These are phyloP conservation scores for Marisa cornuarietis DNA, from an alignment of 1,140 invertebrate species.

Conservation along the genomic window DNA sequence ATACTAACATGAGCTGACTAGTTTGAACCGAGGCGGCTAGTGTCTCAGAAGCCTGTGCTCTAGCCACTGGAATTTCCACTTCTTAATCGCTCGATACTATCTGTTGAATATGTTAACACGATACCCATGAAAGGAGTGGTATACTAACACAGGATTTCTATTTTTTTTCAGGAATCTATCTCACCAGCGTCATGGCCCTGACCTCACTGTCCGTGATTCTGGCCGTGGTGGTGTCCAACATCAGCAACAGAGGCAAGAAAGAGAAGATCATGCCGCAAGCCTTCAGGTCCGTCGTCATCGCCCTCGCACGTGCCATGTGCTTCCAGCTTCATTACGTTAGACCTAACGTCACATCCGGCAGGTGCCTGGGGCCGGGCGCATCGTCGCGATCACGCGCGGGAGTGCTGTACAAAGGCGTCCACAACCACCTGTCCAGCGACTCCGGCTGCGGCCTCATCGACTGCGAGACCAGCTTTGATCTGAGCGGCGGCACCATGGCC, in stretches of 20 bases:
- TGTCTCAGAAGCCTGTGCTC: too few relatives aligned
- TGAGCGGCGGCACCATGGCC: neutral
- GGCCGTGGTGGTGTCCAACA: conserved; percentile 61
- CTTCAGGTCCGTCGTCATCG: conserved; percentile 27
- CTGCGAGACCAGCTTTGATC: conserved; percentile 39
- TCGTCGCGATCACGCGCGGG: neutral
- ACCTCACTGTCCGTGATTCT: conserved; percentile 65
- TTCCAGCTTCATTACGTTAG: conserved; percentile 40
- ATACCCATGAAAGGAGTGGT: neutral
- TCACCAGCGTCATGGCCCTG: conserved; percentile 63
- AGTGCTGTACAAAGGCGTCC: conserved; percentile 22
- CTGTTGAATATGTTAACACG: too few relatives aligned
- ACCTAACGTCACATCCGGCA: neutral
- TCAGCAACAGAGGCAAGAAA: conserved; percentile 44
- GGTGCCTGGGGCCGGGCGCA: neutral
- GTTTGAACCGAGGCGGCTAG: too few relatives aligned
- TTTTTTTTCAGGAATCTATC: conserved; percentile 61
- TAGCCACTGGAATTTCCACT: too few relatives aligned
- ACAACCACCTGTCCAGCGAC: conserved; percentile 41
- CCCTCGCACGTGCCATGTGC: conserved; percentile 41
- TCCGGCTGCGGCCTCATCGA: conserved; percentile 53
- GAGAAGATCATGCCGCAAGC: conserved; percentile 43
- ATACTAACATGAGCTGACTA: too few relatives aligned
- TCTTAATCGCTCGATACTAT: too few relatives aligned
- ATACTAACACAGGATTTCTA: neutral